phyloP scores from a whole-genome alignment of 2,113 vertebrate species.

The Carettochelys insculpta region DNA sequence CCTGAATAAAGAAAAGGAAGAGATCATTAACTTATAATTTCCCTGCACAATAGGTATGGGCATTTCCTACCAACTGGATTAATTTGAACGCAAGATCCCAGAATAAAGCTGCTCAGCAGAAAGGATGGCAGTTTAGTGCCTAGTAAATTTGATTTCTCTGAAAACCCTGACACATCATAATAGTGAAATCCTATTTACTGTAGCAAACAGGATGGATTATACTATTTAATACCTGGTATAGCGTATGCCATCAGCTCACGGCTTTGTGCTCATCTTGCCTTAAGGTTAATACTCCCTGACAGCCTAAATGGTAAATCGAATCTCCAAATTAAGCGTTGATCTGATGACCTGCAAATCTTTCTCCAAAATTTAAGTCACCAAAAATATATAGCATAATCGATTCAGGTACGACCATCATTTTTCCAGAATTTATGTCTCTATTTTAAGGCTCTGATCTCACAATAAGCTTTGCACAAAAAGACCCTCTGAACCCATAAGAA shows the following conservation, averaged over 20 bases:
- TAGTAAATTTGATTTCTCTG: slow-evolving; percentile 83
- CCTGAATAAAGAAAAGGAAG: slow-evolving; percentile 69
- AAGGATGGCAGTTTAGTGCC: slow-evolving; percentile 79
- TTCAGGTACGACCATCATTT: slow-evolving; percentile 56
- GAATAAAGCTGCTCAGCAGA: slow-evolving; percentile 82
- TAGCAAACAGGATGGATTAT: slow-evolving; percentile 81
- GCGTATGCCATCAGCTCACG: slow-evolving; percentile 71
- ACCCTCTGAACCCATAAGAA: not conserved
- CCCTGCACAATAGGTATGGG: slow-evolving; percentile 79
- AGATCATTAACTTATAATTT: slow-evolving; percentile 85
- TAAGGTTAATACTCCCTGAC: slow-evolving; percentile 83
- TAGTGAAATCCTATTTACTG: slow-evolving; percentile 86
- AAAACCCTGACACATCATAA: slow-evolving; percentile 87
- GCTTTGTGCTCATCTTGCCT: slow-evolving; percentile 81
- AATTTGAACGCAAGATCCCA: slow-evolving; percentile 76
- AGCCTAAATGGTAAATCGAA: slow-evolving; percentile 73
- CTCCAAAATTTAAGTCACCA: slow-evolving; percentile 37
- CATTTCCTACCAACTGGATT: slow-evolving; percentile 82
- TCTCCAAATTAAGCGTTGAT: slow-evolving; percentile 76
- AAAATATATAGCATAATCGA: slow-evolving; percentile 4
- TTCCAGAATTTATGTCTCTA: not conserved
- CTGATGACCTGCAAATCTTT: slow-evolving; percentile 72
- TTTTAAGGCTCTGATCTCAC: not conserved
- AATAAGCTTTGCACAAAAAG: not conserved
- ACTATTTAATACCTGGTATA: slow-evolving; percentile 82